These are phyloP conservation scores for Paracentrotus lividus DNA, from an alignment of 53 echinoderm and acorn worm genomes.

Conservation along the genomic window DNA sequence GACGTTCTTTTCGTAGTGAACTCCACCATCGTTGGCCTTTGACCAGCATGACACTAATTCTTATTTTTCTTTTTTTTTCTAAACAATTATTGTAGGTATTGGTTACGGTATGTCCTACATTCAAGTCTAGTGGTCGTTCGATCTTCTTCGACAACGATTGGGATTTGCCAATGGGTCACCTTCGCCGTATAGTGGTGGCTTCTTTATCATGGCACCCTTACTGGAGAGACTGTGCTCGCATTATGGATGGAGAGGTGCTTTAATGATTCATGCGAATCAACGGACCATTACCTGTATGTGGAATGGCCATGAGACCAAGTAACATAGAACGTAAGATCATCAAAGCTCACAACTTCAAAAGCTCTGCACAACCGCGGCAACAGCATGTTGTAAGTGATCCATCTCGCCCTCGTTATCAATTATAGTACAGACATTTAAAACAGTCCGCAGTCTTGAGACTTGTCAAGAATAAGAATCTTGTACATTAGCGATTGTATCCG, in stretches of 20 bases:
- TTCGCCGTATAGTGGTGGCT: slow-evolving; percentile 64
- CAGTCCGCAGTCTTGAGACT: slow-evolving; percentile 26
- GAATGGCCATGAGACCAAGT: slow-evolving; percentile 29
- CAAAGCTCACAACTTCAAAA: neutral
- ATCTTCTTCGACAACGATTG: slow-evolving; percentile 69
- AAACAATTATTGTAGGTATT: slow-evolving; percentile 57
- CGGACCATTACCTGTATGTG: neutral
- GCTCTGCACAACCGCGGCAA: neutral
- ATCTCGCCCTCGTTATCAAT: neutral
- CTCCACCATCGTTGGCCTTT: too few species aligned
- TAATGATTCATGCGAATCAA: slow-evolving; percentile 61
- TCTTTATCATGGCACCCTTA: slow-evolving; percentile 67
- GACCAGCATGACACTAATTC: too few species aligned
- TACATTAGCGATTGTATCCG: neutral
- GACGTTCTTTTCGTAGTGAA: too few species aligned
- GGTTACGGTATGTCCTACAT: slow-evolving; percentile 63
- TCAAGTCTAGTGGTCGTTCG: slow-evolving; percentile 53
- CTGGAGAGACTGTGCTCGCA: slow-evolving; percentile 37
- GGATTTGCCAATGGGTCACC: slow-evolving; percentile 72
- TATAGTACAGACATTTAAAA: neutral
- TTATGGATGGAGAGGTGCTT: slow-evolving; percentile 71
- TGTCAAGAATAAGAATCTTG: slow-evolving; percentile 12
- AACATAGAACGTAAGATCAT: slow-evolving; percentile 46
- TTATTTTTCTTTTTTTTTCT: too few species aligned
- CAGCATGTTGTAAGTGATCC: neutral